phyloP scores from a whole-genome alignment of 1,140 invertebrate species.

The Sycophila sp. region DNA sequence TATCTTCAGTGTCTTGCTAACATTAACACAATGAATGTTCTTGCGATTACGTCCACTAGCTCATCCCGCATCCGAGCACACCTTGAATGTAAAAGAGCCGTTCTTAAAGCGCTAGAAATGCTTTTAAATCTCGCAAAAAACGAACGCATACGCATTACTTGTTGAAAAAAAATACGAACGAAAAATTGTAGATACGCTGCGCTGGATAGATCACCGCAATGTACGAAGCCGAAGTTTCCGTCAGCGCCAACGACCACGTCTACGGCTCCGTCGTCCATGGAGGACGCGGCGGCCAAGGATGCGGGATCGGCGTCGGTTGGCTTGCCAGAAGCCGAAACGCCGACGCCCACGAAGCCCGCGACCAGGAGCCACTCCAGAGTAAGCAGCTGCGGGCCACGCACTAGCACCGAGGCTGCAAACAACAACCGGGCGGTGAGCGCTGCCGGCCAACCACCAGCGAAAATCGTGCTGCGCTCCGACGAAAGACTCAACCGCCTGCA shows the following conservation, averaged over 20 bases:
- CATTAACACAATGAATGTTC: too few species aligned
- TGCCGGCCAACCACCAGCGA: neutral
- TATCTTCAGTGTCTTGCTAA: too few species aligned
- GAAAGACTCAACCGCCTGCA: slow-evolving; percentile 58
- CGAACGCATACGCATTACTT: too few species aligned
- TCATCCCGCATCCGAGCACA: too few species aligned
- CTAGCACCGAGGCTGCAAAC: neutral
- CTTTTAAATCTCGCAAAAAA: neutral
- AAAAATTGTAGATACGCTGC: too few species aligned
- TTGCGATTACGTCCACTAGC: too few species aligned
- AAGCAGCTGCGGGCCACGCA: neutral
- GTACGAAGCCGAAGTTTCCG: too few species aligned
- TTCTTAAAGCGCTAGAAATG: neutral
- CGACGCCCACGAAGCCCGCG: neutral
- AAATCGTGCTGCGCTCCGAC: neutral
- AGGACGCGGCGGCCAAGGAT: neutral
- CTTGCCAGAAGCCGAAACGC: neutral
- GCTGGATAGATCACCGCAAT: too few species aligned
- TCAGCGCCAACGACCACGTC: too few species aligned
- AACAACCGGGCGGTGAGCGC: neutral
- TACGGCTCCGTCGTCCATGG: too few species aligned
- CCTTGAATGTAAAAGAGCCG: too few species aligned
- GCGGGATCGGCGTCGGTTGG: neutral
- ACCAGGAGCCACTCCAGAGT: neutral
- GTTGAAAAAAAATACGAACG: too few species aligned